Evolutionary conservation across 2,888 invertebrate species (phyloP), one percentile per base, ranked within the genome.

Genomic region (Drosophila atripex): DNA sequence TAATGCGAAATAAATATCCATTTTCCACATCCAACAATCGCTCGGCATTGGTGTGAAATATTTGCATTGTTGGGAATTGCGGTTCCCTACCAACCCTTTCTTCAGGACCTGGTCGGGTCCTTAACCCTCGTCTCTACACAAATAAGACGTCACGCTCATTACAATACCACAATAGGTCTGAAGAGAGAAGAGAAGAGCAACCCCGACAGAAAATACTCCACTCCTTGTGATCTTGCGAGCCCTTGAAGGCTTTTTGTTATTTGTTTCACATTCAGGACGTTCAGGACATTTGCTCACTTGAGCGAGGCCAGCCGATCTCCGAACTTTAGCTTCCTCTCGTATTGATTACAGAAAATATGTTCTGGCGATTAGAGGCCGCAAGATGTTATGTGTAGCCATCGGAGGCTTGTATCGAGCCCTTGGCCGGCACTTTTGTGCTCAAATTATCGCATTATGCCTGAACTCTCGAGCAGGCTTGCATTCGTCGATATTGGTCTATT

Each of bases 141-240:
- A 82, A 71, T 76, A 70, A 82, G 80, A 80, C 80, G 83, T 80
- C 86, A 78, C 77, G 70, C 82, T 85, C 71, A 66, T 82, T 75
- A 80, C 64, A 82, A 85, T 66, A 53, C 49, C 76, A 57, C 68
- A 73, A 64, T 80, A 70, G 76, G 68, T 11, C 30, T 46, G 18
- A 21, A n/a, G 21, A 52, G 52, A 47, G 11, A 35, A 35, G 45
- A 30, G 63, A 38, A 30, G n/a, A 25, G 35, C 38, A 46, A 59
- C 39, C 25, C 56, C 68, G 12, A 45, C 7, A n/a, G 16, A 64
- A 14, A 52, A 32, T 18, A 32, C 45, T 46, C 46, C 47, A 54
- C 32, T 35, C 7, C 8, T 35, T 35, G 39, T 18, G 18, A 30
- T 45, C 56, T 32, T 30, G 39, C 52, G 58, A 30, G 46, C 46